Evolutionary conservation across 2,888 invertebrate species (phyloP).

Genomic region (Ethmia dodecea): DNA sequence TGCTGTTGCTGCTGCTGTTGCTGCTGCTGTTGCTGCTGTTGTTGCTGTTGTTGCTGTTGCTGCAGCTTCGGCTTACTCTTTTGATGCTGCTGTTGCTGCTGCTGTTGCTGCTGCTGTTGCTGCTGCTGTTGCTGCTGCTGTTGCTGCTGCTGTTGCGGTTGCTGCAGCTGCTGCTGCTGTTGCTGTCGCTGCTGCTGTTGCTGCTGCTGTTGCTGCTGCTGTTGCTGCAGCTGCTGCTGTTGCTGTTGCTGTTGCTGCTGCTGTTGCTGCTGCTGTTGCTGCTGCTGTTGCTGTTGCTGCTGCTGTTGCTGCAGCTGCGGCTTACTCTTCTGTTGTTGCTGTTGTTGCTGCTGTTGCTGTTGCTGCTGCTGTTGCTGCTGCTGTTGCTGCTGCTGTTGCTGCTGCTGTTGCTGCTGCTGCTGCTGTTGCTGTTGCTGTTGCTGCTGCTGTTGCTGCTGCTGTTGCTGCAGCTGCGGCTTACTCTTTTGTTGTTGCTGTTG

Average conservation of each 20-base stretch:
- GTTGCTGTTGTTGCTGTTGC: neutral
- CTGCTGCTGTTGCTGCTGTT: neutral
- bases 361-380: slow-evolving; percentile 50
- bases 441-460: neutral
- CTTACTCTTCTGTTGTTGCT: slow-evolving; percentile 33
- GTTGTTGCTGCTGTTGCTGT: slow-evolving; percentile 54
- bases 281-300: neutral
- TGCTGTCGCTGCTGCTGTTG: neutral
- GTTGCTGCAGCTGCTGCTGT: neutral
- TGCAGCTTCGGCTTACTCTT: neutral
- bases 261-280: neutral
- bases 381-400: slow-evolving; percentile 42
- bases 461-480: neutral
- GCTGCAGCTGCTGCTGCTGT: neutral
- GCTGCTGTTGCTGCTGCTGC: neutral
- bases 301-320: neutral
- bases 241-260: neutral
- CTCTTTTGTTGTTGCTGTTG: slow-evolving; percentile 38
- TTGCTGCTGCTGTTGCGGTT: neutral
- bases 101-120: neutral
- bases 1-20: too few relatives aligned
- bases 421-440: neutral
- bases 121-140: neutral
- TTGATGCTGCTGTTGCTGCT: neutral
- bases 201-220: neutral